Evolutionary conservation across 2,888 invertebrate species (phyloP), one percentile per base, ranked within the genome.

Genomic region (Embidobia sp.): DNA sequence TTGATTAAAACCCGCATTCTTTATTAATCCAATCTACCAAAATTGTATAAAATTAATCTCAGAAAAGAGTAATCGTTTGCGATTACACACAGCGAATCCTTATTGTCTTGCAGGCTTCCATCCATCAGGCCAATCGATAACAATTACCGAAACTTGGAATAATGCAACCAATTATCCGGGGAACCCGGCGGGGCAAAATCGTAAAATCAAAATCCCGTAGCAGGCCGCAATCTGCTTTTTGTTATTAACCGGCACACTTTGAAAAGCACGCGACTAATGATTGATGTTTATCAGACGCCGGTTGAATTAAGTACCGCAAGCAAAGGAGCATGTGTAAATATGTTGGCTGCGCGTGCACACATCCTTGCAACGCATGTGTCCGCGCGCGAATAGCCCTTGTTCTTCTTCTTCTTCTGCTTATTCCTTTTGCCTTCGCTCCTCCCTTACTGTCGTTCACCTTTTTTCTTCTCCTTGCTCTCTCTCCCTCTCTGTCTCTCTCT

Each of bases 281-380:
- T 76, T 61, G 76, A 76, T 70, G 69, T 49, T 77, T 70, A 77
- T 77, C 76, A 37, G 51, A 40, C 57, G 69, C 13, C 55, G 69
- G 61, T 69, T 57, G 70, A 76, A 69, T 76, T 70, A 64, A 70
- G 67, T 70, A 55, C 69, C 69, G 70, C 69, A 61, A 64, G 64
- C 26, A 26, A 49, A 55, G 46, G 55, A 48, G 49, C 64, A 40
- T 61, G 67, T 61, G 66, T 66, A 76, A 70, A 70, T 70, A 59
- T 22, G 31, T 55, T 13, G 49, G 42, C 42, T 73, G 73, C 55
- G 27, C 42, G 42, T 64, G 49, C 40, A 55, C 51, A 44, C 49
- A 51, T n/a, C n/a, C n/a, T n/a, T n/a, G n/a, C n/a, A 57, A 44
- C 19, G 67, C 67, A 67, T 55, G 67, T 37, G 69, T 15, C 6